Evolutionary conservation across 2,888 invertebrate species (phyloP), one percentile per base, ranked within the genome.

Genomic region (Pammene aurita): DNA sequence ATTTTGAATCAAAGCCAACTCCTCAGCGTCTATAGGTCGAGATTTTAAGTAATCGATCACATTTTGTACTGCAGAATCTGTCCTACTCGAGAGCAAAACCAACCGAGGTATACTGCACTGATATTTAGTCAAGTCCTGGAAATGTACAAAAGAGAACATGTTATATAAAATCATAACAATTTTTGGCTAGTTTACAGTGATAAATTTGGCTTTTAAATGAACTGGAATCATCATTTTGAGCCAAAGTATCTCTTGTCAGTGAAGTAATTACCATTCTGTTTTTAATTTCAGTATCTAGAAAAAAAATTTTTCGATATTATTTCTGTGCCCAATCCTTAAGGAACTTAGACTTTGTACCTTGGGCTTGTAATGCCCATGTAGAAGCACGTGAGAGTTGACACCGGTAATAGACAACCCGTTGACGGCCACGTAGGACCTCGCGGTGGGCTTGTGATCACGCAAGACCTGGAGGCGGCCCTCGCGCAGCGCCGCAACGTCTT

Each of bases 391-490:
- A 0, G 81, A 77, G 66, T 87, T 88, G 41, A 83, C 71, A 0
- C 91, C 91, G 35, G 85, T 84, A 34, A 86, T 62, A 0, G 89
- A 88, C 14, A 87, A 70, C 64, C 82, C 80, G 68, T 89, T 90
- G 18, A 91, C 76, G 38, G 86, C 90, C 0, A 80, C 74, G 61
- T 84, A 89, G 2, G 82, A 93, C 44, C 95, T 94, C n/a, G 88
- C 80, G 88, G 95, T 95, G 0, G 76, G 89, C 69, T 80, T 93
- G 86, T 86, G 89, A 63, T 93, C 94, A 0, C 91, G 92, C 6
- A 96, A 92, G 9, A 96, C 92, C 77, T 89, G 77, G 52, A 94
- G 84, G 50, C 90, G 86, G 0, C 94, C 94, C 1, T 94, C 93
- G 5, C 86, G 84, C 10, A 95, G 76, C 34, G 93, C 93, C 34